Percentiles rank a stretch among this genome's conserved stretches.
phyloP scores from a whole-genome alignment of 1,140 invertebrate species.

The Cotesia glomerata region DNA sequence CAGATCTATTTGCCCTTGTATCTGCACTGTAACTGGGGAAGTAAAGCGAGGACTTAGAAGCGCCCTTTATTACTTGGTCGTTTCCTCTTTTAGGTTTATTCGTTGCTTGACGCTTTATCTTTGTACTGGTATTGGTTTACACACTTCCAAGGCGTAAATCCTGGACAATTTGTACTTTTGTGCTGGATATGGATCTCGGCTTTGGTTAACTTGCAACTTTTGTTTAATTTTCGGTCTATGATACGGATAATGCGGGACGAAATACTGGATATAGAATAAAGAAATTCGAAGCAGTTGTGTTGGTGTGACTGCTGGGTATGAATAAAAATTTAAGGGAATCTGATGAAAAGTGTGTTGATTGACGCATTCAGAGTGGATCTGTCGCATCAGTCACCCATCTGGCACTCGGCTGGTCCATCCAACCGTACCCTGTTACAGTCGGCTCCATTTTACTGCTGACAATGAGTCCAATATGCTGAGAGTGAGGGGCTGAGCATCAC shows the following conservation, averaged over 20 bases:
- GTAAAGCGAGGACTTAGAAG: not conserved
- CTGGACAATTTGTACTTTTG: no score
- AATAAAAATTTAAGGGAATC: not conserved
- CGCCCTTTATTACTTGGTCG: not conserved
- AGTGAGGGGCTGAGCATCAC: constrained; percentile 45
- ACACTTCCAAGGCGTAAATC: not conserved
- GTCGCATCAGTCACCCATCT: constrained; percentile 64
- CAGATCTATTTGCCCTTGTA: not conserved
- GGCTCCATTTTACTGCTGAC: constrained; percentile 59
- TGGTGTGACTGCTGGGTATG: not conserved
- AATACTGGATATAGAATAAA: no score
- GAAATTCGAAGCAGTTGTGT: not conserved
- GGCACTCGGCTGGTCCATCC: constrained; percentile 58
- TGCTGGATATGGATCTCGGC: no score
- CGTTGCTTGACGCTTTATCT: not conserved
- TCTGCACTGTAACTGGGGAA: not conserved
- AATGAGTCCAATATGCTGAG: constrained; percentile 60
- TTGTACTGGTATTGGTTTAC: not conserved
- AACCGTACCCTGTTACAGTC: constrained; percentile 47
- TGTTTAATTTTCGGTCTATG: no score
- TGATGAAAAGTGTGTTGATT: constrained; percentile 17
- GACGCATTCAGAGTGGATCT: constrained; percentile 35
- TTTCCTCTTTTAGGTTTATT: not conserved
- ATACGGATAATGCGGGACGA: not conserved
- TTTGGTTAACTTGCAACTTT: no score